phyloP scores from a whole-genome alignment of 2,797 vertebrate species.

The Harpagifer antarcticus region DNA sequence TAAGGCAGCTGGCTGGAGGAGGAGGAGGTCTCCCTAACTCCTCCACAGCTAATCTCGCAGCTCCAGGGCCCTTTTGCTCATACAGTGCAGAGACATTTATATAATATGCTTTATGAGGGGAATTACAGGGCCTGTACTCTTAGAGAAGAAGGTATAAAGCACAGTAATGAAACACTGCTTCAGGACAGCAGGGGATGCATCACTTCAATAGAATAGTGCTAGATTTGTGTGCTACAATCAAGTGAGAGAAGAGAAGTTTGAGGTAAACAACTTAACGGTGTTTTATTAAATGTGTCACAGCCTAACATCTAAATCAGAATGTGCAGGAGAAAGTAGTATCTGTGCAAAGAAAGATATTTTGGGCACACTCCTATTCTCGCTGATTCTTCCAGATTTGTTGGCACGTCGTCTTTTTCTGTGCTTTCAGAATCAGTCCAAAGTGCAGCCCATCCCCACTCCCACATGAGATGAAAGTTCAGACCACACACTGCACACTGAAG shows the following conservation, averaged over 20 bases:
- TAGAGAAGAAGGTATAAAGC: conserved; percentile 59
- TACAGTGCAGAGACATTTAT: conserved; percentile 62
- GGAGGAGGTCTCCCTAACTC: conserved; percentile 71
- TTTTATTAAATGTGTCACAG: conserved; percentile 2
- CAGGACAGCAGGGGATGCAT: conserved; percentile 28
- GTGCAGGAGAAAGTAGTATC: background rate
- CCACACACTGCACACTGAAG: conserved; percentile 20
- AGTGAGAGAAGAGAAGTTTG: conserved; percentile 4
- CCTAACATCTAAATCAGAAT: background rate
- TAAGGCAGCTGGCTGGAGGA: conserved; percentile 62
- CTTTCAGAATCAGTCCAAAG: conserved; percentile 74
- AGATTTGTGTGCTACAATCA: conserved; percentile 7
- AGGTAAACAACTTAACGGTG: background rate
- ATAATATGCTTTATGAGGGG: conserved; percentile 67
- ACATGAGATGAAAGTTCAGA: conserved; percentile 56
- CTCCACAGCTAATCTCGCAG: conserved; percentile 78
- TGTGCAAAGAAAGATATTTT: conserved; percentile 37
- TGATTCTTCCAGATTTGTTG: conserved; percentile 64
- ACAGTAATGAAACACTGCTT: conserved; percentile 38
- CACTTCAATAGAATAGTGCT: background rate
- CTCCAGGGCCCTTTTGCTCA: conserved; percentile 66
- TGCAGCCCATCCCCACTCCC: conserved; percentile 72
- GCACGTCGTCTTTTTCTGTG: conserved; percentile 69
- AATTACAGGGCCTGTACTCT: conserved; percentile 59
- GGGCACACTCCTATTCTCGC: conserved; percentile 33